phyloP scores from a whole-genome alignment of 2,797 vertebrate species.

The Gallirallus australis region DNA sequence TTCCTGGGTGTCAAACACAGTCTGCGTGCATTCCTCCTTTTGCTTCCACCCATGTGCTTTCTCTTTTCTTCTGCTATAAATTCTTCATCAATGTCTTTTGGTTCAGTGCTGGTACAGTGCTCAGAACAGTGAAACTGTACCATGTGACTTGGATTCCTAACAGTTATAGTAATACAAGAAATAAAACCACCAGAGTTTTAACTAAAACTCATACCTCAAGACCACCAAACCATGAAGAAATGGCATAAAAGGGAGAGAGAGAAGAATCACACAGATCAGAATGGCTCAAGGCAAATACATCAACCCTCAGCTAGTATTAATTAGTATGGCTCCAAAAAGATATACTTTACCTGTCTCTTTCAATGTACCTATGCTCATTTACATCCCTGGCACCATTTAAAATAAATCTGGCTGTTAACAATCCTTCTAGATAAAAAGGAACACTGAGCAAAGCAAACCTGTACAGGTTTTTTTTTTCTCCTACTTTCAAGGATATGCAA shows the following conservation, averaged over 20 bases:
- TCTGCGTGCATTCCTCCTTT: background rate
- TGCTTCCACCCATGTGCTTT: background rate
- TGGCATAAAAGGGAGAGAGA: background rate
- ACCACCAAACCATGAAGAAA: conserved; percentile 1
- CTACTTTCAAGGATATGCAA: background rate
- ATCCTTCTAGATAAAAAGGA: background rate
- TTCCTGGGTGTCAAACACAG: background rate
- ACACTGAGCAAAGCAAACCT: background rate
- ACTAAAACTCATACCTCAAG: conserved; percentile 6
- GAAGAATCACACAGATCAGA: background rate
- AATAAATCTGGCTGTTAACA: background rate
- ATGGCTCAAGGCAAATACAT: background rate
- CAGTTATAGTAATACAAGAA: background rate
- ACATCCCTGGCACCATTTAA: background rate
- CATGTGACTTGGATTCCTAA: background rate
- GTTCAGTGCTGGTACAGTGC: background rate
- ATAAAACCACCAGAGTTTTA: background rate
- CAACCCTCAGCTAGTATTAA: background rate
- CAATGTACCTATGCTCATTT: background rate
- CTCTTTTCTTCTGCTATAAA: background rate
- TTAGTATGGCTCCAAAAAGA: background rate
- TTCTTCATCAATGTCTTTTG: background rate
- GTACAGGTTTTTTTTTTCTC: background rate
- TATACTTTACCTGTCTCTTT: background rate
- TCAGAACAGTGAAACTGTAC: background rate